phyloP scores from a whole-genome alignment of 2,113 vertebrate genomes.

The Haplotaxodon microlepis region DNA sequence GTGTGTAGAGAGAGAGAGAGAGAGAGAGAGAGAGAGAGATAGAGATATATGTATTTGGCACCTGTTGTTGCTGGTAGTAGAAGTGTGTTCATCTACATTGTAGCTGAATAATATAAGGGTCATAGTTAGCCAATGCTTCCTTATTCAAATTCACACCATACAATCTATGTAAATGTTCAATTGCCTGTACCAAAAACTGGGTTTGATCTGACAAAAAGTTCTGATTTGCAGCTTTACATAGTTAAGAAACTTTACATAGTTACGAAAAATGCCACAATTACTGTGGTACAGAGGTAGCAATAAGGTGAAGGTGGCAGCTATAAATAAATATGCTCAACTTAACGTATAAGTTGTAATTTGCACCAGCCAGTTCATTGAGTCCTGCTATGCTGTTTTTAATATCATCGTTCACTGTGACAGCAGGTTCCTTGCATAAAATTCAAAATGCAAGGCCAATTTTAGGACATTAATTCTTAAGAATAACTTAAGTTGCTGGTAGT shows the following conservation, averaged over 20 bases:
- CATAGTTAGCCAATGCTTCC: background rate
- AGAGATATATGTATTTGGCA: background rate
- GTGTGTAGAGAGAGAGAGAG: fast-evolving
- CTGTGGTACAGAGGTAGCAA: background rate
- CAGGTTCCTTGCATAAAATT: background rate
- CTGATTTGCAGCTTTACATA: background rate
- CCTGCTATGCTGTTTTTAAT: background rate
- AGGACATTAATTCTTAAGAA: background rate
- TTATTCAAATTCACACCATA: background rate
- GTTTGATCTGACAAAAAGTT: background rate
- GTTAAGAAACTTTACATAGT: background rate
- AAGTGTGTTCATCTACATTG: background rate
- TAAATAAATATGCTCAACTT: background rate
- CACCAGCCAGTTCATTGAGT: background rate
- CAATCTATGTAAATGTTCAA: background rate
- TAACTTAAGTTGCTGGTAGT: background rate
- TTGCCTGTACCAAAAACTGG: background rate
- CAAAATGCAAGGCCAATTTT: background rate
- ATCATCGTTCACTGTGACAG: background rate
- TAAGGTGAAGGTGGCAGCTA: background rate
- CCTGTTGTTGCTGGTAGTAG: background rate
- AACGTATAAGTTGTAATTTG: background rate
- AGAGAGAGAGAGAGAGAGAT: background rate
- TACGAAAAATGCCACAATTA: background rate
- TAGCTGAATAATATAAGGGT: background rate